These are phyloP conservation scores for Geopemphigus sp. DNA, from an alignment of 1,140 invertebrate species.

Conservation along the genomic window DNA sequence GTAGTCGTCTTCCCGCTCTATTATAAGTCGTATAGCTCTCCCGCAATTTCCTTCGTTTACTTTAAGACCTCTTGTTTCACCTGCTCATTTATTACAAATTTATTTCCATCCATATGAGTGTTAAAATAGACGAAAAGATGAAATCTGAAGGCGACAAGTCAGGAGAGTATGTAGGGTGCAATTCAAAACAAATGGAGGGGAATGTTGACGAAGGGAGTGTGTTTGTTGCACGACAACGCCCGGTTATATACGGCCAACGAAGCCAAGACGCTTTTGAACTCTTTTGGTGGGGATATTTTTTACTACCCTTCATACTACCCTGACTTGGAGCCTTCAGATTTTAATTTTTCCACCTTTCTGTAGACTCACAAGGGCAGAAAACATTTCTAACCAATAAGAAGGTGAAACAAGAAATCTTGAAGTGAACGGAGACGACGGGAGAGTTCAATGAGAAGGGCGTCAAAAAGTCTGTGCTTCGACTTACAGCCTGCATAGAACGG, in stretches of 20 bases:
- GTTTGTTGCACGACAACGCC: neutral
- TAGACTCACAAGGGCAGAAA: slow-evolving; percentile 11
- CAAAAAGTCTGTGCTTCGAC: neutral
- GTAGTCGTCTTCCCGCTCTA: too few species aligned
- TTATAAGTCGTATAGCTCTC: too few species aligned
- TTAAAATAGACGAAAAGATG: too few species aligned
- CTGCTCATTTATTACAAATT: too few species aligned
- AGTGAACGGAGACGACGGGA: neutral
- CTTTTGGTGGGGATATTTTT: slow-evolving; percentile 7
- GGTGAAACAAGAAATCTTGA: neutral
- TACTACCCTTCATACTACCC: slow-evolving; percentile 5
- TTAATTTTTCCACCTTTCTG: neutral
- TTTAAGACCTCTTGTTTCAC: too few species aligned
- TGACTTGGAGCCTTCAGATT: slow-evolving; percentile 26
- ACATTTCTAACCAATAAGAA: neutral
- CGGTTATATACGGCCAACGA: neutral
- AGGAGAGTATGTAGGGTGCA: too few species aligned
- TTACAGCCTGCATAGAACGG: neutral
- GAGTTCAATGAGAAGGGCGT: neutral
- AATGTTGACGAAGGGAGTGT: too few species aligned
- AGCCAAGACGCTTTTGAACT: neutral
- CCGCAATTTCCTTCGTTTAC: too few species aligned
- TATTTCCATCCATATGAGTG: too few species aligned
- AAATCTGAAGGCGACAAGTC: too few species aligned
- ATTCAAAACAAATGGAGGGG: slow-evolving; percentile 52